phyloP scores from a whole-genome alignment of 2,888 invertebrate genomes.

The Notodonta ziczac region DNA sequence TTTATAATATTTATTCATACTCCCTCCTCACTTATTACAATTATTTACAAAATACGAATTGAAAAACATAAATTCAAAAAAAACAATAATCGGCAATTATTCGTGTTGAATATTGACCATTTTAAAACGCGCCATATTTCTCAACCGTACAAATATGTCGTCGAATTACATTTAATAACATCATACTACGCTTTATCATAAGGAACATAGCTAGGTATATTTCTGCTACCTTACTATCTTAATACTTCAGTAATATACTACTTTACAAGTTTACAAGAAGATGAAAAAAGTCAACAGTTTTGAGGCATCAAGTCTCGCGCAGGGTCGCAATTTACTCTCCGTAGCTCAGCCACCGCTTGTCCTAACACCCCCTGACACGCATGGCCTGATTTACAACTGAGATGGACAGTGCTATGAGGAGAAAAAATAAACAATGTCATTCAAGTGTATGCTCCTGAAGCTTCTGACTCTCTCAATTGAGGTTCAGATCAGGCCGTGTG shows the following conservation, averaged over 20 bases:
- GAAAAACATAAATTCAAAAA: slow-evolving; percentile 33
- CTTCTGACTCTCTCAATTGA: no score
- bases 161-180: slow-evolving; percentile 65
- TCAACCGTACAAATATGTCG: slow-evolving; percentile 58
- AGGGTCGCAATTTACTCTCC: slow-evolving; percentile 34
- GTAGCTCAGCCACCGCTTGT: background rate
- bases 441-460: no score
- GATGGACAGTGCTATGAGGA: no score
- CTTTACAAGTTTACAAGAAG: slow-evolving; percentile 75
- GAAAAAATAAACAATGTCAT: no score
- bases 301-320: slow-evolving; percentile 41
- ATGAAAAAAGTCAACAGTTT: slow-evolving; percentile 61
- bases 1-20: slow-evolving; percentile 77
- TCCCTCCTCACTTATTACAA: slow-evolving; percentile 70
- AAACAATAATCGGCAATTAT: slow-evolving; percentile 31
- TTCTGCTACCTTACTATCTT: slow-evolving; percentile 68
- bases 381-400: no score
- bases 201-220: slow-evolving; percentile 77
- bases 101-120: slow-evolving; percentile 18
- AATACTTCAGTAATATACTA: slow-evolving; percentile 63
- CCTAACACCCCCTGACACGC: no score
- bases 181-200: slow-evolving; percentile 62
- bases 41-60: slow-evolving; percentile 80
- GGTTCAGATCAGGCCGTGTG: no score
- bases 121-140: slow-evolving; percentile 31